These are phyloP conservation scores for Neopelma chrysocephalum DNA, from an alignment of 2,797 vertebrate species.

Conservation along the genomic window DNA sequence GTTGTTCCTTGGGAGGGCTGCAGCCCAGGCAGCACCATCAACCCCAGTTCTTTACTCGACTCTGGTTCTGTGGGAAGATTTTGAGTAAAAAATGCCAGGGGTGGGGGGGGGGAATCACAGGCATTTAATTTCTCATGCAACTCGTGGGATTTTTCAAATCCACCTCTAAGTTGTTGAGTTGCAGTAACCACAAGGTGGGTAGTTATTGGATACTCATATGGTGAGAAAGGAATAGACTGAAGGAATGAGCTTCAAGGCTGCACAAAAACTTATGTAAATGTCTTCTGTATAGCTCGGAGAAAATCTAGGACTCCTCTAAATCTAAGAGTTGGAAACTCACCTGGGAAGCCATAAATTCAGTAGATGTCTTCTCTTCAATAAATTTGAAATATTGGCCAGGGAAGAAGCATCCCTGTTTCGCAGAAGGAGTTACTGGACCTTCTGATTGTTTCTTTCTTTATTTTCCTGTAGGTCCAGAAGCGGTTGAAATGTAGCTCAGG, in stretches of 20 bases:
- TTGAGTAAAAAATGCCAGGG: neutral
- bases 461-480: neutral
- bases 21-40: neutral
- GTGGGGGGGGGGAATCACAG: neutral
- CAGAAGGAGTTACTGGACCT: neutral
- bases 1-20: neutral
- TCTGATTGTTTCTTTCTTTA: neutral
- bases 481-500: neutral
- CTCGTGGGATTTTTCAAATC: neutral
- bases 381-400: neutral
- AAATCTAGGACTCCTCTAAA: conserved; percentile 14
- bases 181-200: neutral
- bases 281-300: neutral
- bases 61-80: neutral
- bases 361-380: neutral
- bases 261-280: conserved; percentile 14
- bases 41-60: neutral
- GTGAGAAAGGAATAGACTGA: neutral
- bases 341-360: neutral
- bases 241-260: neutral
- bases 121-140: neutral
- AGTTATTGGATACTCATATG: neutral
- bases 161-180: neutral
- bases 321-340: neutral
- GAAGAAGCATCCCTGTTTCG: neutral